Percentiles rank a stretch among this genome's conserved stretches.
Conservation (phyloP, 2,888 invertebrate species). For the Idaea dimidiata region DNA sequence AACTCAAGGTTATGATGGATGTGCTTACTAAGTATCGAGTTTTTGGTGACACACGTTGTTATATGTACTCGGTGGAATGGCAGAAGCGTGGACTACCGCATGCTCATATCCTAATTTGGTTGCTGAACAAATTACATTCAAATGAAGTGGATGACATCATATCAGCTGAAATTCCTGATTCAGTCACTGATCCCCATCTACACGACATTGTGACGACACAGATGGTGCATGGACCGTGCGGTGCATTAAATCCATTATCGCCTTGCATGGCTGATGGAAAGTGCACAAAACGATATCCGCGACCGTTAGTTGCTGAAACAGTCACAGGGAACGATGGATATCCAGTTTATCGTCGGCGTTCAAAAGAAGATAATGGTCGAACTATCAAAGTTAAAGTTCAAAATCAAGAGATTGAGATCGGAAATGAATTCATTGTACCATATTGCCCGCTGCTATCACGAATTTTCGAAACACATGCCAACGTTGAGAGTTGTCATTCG, state of each 20-base stretch:
- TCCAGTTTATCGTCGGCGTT: constrained; percentile 29
- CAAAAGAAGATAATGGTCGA: constrained; percentile 27
- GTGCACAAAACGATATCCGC: constrained; percentile 35
- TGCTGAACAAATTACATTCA: constrained; percentile 23
- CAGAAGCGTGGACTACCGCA: constrained; percentile 32
- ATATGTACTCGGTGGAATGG: constrained; percentile 31
- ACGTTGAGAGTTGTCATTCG: constrained; percentile 31
- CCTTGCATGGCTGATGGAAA: constrained; percentile 55
- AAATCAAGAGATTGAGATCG: constrained; percentile 26
- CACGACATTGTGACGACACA: constrained; percentile 41
- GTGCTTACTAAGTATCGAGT: constrained; percentile 29
- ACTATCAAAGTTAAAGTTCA: constrained; percentile 26
- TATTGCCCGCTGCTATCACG: constrained; percentile 26
- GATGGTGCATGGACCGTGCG: constrained; percentile 63
- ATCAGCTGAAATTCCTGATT: constrained; percentile 32
- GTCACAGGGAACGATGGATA: constrained; percentile 32
- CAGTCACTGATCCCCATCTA: constrained; percentile 26
- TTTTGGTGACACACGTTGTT: constrained; percentile 29
- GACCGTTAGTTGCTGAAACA: constrained; percentile 28
- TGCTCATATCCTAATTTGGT: constrained; percentile 29
- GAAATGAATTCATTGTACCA: constrained; percentile 27
- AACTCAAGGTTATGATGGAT: constrained; percentile 24
- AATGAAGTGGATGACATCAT: constrained; percentile 32
- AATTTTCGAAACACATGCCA: constrained; percentile 27
- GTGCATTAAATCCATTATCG: constrained; percentile 30